A percentile compares a stretch with the other conserved stretches of the same genome.
Evolutionary conservation across 2,113 vertebrate species (phyloP).

Genomic region (Thermophis baileyi): DNA sequence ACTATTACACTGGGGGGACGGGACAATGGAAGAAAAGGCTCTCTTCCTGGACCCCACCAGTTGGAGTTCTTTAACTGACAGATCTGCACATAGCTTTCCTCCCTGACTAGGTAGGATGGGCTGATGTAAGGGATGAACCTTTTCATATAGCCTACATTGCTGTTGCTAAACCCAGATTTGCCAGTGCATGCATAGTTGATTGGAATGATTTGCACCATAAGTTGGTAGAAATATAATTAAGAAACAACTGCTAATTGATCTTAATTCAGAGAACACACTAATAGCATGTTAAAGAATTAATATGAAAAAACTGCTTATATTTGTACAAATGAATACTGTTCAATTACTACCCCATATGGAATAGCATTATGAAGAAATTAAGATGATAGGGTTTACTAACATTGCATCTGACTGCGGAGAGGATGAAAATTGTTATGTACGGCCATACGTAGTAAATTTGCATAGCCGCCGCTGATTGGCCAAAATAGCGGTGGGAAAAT

Average conservation of each 20-base stretch:
- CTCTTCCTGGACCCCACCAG: no score
- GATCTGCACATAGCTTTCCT: no score
- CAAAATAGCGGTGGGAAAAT: no score
- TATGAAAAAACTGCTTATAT: not conserved
- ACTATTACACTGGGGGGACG: no score
- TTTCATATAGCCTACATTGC: not conserved
- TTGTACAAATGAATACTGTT: not conserved
- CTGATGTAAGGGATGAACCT: not conserved
- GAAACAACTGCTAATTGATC: not conserved
- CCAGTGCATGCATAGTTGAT: not conserved
- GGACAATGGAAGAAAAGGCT: no score
- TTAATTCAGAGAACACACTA: not conserved
- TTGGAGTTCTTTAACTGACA: no score
- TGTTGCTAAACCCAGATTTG: not conserved
- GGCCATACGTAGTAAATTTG: no score
- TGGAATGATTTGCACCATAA: not conserved
- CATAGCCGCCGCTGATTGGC: no score
- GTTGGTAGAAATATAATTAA: not conserved
- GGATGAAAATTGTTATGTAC: conserved; percentile 23
- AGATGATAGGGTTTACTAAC: not conserved
- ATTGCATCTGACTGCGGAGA: not conserved
- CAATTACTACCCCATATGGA: not conserved
- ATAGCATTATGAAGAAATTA: conserved; percentile 26
- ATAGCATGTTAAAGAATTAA: not conserved
- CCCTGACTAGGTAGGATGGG: not conserved